Conservation (phyloP, 2,888 invertebrate genomes). For the Perithous albicinctus region DNA sequence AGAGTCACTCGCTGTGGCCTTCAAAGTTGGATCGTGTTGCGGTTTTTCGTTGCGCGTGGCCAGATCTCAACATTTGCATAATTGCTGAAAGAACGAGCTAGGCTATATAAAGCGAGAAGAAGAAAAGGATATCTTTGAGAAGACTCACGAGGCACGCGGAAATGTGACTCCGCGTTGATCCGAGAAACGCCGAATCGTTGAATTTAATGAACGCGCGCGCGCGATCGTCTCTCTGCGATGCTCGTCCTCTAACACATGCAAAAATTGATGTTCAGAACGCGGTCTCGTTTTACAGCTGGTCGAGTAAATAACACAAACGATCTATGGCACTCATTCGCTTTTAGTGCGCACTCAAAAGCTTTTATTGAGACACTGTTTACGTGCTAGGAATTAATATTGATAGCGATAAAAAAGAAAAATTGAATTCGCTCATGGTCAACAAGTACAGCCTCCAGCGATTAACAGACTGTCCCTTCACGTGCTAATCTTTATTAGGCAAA, state of each 20-base stretch:
- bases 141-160: conserved; percentile 36
- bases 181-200: conserved; percentile 56
- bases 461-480: background rate
- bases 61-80: conserved; percentile 66
- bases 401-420: background rate
- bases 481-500: background rate
- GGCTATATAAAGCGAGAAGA: background rate
- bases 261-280: conserved; percentile 4
- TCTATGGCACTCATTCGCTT: background rate
- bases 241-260: background rate
- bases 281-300: conserved; percentile 18
- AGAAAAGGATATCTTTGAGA: conserved; percentile 13
- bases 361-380: background rate
- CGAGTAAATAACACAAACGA: background rate
- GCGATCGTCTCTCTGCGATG: background rate
- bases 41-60: conserved; percentile 47
- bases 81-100: conserved; percentile 42
- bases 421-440: background rate
- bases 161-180: conserved; percentile 37
- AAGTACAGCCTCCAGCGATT: background rate
- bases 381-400: background rate
- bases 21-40: conserved; percentile 58
- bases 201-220: conserved; percentile 30
- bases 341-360: background rate
- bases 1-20: conserved; percentile 37